A percentile compares a stretch with the other conserved stretches of the same genome.
These are phyloP conservation scores for Rhorus exstirpatorius DNA, from an alignment of 2,888 invertebrate species.

Conservation along the genomic window DNA sequence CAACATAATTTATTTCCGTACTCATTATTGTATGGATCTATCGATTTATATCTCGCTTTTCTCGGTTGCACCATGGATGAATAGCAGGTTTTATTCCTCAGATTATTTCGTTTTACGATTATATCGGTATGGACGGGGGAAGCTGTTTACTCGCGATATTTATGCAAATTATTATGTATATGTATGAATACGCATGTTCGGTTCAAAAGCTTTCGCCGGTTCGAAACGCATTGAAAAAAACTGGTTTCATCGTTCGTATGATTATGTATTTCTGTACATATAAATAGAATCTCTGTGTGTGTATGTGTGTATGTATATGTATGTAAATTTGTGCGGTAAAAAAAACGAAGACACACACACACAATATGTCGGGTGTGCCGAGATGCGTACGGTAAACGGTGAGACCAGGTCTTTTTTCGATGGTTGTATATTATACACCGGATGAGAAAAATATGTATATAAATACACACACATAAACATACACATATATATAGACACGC, in stretches of 20 bases:
- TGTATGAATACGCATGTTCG: neutral
- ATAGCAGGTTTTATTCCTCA: neutral
- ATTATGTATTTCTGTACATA: conserved; percentile 34
- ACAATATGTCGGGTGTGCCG: conserved; percentile 26
- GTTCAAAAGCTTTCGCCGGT: conserved; percentile 35
- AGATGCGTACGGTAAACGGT: conserved; percentile 51
- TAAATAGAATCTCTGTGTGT: conserved; percentile 9
- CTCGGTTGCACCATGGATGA: neutral
- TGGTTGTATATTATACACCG: conserved; percentile 7
- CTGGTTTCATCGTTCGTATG: conserved; percentile 40
- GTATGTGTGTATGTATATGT: conserved; percentile 17
- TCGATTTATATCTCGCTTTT: neutral
- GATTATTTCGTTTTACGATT: neutral
- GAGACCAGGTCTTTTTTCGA: conserved; percentile 37
- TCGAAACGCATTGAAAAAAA: conserved; percentile 32
- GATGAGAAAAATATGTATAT: conserved; percentile 18
- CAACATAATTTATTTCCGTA: neutral
- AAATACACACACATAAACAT: neutral
- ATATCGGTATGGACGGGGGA: conserved; percentile 2
- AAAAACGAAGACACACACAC: conserved; percentile 21
- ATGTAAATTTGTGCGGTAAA: conserved; percentile 10
- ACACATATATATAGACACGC: neutral
- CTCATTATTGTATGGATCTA: conserved; percentile 1
- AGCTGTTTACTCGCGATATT: conserved; percentile 18
- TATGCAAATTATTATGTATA: conserved; percentile 29